Evolutionary conservation across 2,797 vertebrate species (phyloP), one percentile per base, ranked within the genome.

Genomic region (Pogonophryne albipinna): DNA sequence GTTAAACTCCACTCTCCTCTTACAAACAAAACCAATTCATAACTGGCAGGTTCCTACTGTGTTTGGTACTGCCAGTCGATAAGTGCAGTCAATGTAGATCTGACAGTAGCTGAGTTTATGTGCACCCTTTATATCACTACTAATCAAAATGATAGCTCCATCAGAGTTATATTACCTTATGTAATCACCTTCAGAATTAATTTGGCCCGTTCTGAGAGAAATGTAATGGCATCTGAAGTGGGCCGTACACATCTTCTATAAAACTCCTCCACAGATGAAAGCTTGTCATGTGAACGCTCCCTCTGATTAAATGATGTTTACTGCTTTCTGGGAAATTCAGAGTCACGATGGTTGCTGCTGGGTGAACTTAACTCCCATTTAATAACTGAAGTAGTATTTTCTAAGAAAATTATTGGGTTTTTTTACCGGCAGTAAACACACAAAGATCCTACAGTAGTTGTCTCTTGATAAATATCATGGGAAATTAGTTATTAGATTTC

Each of bases 271-370:
- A 19, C 49, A 50, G 44, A 70, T 76, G 51, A 79, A 58, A 52
- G 65, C 38, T 74, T 19, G 19, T 74, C 63, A 58, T 70, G 52
- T 80, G 65, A 83, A 61, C 1, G 6, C 51, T 75, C 6, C 3
- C 19, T 19, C 53, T 83, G 57, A 76, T 81, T 61, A 74, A 66
- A 19, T 85, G 63, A n/a, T 19, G 31, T 76, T 70, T 53, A 74
- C 60, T 62, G 23, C 42, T 76, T 82, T 84, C 67, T 69, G 50
- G 66, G 74, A 76, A 80, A 76, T 71, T 71, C 57, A 51, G 64
- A 72, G 38, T 60, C 65, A 63, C 20, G 17, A 19, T 50, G 6
- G 65, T 34, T 60, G 58, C 66, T 7, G 1, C 23, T 14, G 49
- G 57, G 74, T 53, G 19, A 76, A 31, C 41, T 61, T 67, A 64